Base-by-base conservation (phyloP, 2,797 vertebrate genomes). In the Spea hammondii region DNA sequence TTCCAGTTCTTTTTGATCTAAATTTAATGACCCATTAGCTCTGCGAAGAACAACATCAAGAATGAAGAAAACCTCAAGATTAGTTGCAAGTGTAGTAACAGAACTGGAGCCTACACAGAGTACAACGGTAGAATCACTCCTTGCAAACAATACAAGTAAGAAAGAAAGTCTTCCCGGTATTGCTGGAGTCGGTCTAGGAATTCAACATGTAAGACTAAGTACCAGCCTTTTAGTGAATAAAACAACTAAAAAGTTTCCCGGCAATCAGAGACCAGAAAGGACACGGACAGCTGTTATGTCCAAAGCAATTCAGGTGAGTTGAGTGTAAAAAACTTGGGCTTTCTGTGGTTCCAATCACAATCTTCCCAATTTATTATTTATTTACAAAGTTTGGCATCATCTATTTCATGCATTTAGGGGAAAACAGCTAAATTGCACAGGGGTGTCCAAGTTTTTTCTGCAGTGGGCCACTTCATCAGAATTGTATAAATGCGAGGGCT, bases 291-390 rank as follows among this genome's bases (percentile, higher is more conserved):
- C 51, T n/a, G 17, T 67, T n/a, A 65, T 65, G 17, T 76, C 50
- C 57, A 83, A 69, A 67, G 70, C 72, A 5, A 44, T 84, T n/a
- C 78, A 78, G 83, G 78, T 83, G 65, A 32, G 45, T 32, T 32
- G 32, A 32, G 32, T 32, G 32, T 32, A 32, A 32, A 32, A 32
- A 32, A 2, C 3, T 2, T 32, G 32, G 32, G 1, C 32, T 32
- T 32, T 32, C 32, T 32, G 32, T 32, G 32, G 32, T 32, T 32
- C 32, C 32, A 32, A 3, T 32, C 32, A 3, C 32, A 32, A 32
- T 32, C 32, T 32, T 32, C 32, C 32, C 2, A 32, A 32, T 32
- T 2, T 32, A 32, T 32, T 32, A 32, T 32, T 32, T 32, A 32
- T 32, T 32, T 32, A 32, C 32, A 32, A 32, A 32, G 32, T 32